Percentiles rank a stretch among this genome's conserved stretches.
Conservation (phyloP, 2,113 vertebrate genomes). For the Pteropus alecto region DNA sequence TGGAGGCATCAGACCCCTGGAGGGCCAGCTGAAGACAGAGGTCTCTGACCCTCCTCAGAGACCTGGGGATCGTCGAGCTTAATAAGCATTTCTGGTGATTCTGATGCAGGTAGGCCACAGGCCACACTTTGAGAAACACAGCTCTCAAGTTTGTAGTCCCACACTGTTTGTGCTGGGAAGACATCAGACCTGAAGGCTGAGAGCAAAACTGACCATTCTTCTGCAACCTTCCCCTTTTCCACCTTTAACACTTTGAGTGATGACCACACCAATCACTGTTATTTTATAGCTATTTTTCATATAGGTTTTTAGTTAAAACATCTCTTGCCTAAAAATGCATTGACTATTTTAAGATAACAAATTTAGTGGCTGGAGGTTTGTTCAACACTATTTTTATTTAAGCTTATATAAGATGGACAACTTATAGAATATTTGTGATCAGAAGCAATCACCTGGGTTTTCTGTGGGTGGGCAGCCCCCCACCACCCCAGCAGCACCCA, state of each 20-base stretch:
- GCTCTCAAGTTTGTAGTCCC: slow-evolving; percentile 26
- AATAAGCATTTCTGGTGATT: slow-evolving; percentile 22
- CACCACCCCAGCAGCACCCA: not conserved
- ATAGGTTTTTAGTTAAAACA: slow-evolving; percentile 82
- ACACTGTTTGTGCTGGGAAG: not conserved
- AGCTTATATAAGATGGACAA: slow-evolving; percentile 64
- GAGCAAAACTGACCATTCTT: slow-evolving; percentile 76
- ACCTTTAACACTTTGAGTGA: slow-evolving; percentile 70
- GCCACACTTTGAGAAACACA: slow-evolving; percentile 19
- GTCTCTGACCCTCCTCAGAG: slow-evolving; percentile 23
- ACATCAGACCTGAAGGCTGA: slow-evolving; percentile 30
- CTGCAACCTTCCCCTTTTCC: slow-evolving; percentile 48
- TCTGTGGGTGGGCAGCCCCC: slow-evolving; percentile 45
- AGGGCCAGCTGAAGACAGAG: slow-evolving; percentile 30
- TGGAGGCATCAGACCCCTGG: slow-evolving; percentile 28
- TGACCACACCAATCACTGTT: slow-evolving; percentile 82
- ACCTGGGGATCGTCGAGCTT: not conserved
- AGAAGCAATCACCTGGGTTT: slow-evolving; percentile 33
- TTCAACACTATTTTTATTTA: slow-evolving; percentile 80
- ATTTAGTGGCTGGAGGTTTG: slow-evolving; percentile 77
- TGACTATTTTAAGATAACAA: slow-evolving; percentile 76
- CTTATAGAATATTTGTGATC: slow-evolving; percentile 63
- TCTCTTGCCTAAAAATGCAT: slow-evolving; percentile 78
- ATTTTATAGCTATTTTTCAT: slow-evolving; percentile 84
- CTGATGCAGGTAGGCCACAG: slow-evolving; percentile 6